Percentiles rank a stretch among this genome's conserved stretches.
Evolutionary conservation across 2,113 vertebrate species (phyloP).

Genomic region (Lophura nycthemera): DNA sequence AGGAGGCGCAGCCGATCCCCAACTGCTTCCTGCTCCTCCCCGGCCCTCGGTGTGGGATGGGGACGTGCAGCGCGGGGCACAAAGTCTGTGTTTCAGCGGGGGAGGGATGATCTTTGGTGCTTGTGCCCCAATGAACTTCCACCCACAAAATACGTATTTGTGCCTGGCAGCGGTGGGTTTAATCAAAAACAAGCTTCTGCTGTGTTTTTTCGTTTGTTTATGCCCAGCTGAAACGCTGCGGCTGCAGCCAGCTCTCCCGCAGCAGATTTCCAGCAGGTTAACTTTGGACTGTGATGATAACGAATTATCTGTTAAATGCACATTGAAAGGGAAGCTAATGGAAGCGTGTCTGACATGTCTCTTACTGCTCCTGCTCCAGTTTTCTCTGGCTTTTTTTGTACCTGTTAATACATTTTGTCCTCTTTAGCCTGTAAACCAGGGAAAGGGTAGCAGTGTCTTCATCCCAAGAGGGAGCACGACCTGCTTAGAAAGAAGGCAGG

Average conservation of each 20-base stretch:
- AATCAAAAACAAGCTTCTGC: constrained; percentile 69
- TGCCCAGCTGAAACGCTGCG: constrained; percentile 4
- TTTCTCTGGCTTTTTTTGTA: background rate
- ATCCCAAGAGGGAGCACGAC: background rate
- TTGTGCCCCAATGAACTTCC: constrained; percentile 68
- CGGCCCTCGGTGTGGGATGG: accelerated
- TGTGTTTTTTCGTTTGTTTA: constrained; percentile 53
- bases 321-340: background rate
- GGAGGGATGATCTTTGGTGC: constrained; percentile 9
- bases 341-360: background rate
- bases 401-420: background rate
- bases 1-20: background rate
- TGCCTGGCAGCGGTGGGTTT: background rate
- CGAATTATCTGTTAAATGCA: constrained; percentile 58
- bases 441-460: background rate
- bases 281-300: constrained; percentile 69
- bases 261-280: constrained; percentile 61
- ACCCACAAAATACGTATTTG: constrained; percentile 59
- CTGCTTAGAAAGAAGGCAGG: constrained; percentile 22
- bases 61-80: background rate
- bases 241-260: constrained; percentile 51
- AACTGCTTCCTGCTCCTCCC: background rate
- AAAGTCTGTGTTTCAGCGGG: background rate
- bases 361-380: background rate
- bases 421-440: background rate